Evolutionary conservation across 1,140 invertebrate genomes (phyloP), one percentile per base, ranked within the genome.

Genomic region (Oryctes rhinoceros): DNA sequence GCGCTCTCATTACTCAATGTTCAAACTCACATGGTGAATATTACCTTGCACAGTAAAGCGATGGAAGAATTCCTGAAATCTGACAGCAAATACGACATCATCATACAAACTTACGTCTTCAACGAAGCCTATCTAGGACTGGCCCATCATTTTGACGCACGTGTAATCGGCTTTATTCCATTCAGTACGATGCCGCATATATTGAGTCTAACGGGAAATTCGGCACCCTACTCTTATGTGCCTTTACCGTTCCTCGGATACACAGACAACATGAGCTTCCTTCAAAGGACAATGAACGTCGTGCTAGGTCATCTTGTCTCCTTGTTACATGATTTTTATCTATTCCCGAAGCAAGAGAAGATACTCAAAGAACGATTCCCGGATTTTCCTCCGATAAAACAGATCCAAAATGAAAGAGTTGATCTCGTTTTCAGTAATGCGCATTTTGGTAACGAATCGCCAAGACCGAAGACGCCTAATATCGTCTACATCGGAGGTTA

Each of bases 361-460:
- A 11, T 18, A 13, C 7, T 77, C 4, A 48, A 18, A 24, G 44
- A 39, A 47, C 13, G 13, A 78, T 88, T 88, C 78, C 83, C 83
- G n/a, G 78, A 84, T 37, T 85, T 89, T 30, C 90, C 90, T 7
- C 88, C 86, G 82, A 83, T 91, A 78, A 86, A 85, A 80, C 85
- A 88, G 3, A 81, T 91, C 82, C 87, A 90, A 78, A 86, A 80
- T 37, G 88, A 91, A 84, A 6, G 24, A 15, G 87, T 88, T 35
- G 79, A 80, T 44, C 48, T 84, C 1, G 53, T 81, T 18, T 49
- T 84, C 9, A n/a, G 88, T 0, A 88, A 88, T 82, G 87, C 85
- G 80, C 84, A 88, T 82, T 82, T 86, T 18, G 85, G 86, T 24
- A 81, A 87, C 53, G 85, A 85, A 78, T 84, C 83, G 13, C 78